phyloP scores from a whole-genome alignment of 2,797 vertebrate genomes.

The Hypotaenidia philippensis region DNA sequence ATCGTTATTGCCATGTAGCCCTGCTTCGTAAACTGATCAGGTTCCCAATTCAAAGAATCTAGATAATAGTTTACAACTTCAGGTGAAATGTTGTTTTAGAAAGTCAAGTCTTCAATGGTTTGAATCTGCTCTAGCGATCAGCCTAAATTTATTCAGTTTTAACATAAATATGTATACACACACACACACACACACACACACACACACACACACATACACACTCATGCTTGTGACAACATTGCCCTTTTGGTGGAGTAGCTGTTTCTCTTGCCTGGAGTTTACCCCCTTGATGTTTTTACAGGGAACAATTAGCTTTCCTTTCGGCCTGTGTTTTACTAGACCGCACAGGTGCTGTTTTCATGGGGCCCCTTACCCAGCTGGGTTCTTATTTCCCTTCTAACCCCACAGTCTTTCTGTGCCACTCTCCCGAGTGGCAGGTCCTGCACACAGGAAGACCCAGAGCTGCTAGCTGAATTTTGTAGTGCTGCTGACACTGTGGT shows the following conservation, averaged over 20 bases:
- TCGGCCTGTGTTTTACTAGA: neutral
- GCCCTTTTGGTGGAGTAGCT: neutral
- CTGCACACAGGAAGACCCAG: neutral
- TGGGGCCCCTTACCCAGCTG: neutral
- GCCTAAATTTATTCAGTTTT: neutral
- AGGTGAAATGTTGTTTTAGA: neutral
- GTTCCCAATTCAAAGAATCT: neutral
- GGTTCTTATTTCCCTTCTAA: neutral
- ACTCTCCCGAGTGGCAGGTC: neutral
- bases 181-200: too few relatives aligned
- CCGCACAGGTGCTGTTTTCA: fast-evolving
- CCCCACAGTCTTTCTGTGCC: fast-evolving
- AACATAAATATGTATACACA: too few relatives aligned
- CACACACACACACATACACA: too few relatives aligned
- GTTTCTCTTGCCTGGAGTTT: neutral
- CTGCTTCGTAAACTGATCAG: neutral
- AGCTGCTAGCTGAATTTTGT: fast-evolving
- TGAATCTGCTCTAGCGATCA: neutral
- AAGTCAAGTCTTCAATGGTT: neutral
- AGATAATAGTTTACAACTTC: neutral
- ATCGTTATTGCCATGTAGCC: neutral
- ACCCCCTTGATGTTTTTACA: neutral
- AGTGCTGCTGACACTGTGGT: neutral
- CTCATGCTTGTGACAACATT: neutral
- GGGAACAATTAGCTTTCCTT: neutral